Evolutionary conservation across 2,888 invertebrate species (phyloP).

Genomic region (Eremobia ochroleuca): DNA sequence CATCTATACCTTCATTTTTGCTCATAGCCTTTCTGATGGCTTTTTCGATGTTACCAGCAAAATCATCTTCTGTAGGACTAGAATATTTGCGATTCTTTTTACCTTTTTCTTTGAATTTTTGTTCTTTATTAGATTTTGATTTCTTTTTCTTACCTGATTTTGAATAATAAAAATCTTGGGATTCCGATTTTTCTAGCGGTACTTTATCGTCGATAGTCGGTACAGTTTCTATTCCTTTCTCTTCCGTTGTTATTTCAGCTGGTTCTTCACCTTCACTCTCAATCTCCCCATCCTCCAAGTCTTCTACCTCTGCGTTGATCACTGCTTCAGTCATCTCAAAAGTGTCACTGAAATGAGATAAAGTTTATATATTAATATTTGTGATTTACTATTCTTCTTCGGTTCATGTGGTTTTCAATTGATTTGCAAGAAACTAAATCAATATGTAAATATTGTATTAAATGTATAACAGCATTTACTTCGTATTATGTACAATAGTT

Average conservation of each 20-base stretch:
- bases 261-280: constrained; percentile 92
- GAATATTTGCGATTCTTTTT: constrained; percentile 88
- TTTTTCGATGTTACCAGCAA: constrained; percentile 95
- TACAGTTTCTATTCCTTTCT: constrained; percentile 72
- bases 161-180: constrained; percentile 80
- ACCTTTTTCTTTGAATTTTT: constrained; percentile 88
- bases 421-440: constrained; percentile 3
- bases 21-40: constrained; percentile 94
- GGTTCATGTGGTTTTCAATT: not conserved
- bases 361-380: constrained; percentile 31
- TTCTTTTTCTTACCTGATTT: constrained; percentile 90
- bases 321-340: constrained; percentile 82
- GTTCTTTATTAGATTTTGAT: constrained; percentile 87
- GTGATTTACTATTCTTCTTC: constrained; percentile 4
- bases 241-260: constrained; percentile 74
- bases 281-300: constrained; percentile 97
- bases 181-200: constrained; percentile 76
- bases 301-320: constrained; percentile 85
- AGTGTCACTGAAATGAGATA: constrained; percentile 81
- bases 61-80: constrained; percentile 92
- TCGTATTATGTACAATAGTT: constrained; percentile 5
- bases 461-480: constrained; percentile 7
- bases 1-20: constrained; percentile 91
- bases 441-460: constrained; percentile 8
- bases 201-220: constrained; percentile 68